Percentiles rank a stretch among this genome's conserved stretches.
These are phyloP conservation scores for Lydus trimaculatus DNA, from an alignment of 2,888 invertebrate species.

Conservation along the genomic window DNA sequence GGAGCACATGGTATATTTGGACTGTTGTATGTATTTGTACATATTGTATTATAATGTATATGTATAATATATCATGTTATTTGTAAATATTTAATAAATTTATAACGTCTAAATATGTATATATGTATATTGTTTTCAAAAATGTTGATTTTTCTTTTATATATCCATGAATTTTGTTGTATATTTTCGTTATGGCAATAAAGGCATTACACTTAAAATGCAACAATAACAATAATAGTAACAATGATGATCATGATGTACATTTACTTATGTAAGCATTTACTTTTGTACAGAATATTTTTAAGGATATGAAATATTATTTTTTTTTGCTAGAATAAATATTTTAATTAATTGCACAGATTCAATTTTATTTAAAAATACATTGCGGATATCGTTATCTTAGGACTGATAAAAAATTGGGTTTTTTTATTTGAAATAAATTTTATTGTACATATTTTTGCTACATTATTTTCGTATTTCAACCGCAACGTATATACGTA, in stretches of 20 bases:
- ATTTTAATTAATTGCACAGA: constrained; percentile 7
- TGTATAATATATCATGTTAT: constrained; percentile 11
- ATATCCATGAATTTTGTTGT: neutral
- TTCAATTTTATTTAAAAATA: neutral
- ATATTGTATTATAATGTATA: constrained; percentile 1
- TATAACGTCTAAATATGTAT: constrained; percentile 9
- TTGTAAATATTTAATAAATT: constrained; percentile 22
- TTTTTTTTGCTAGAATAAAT: constrained; percentile 13
- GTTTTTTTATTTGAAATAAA: too few species aligned
- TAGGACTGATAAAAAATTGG: too few species aligned
- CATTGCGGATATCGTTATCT: neutral
- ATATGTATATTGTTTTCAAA: constrained; percentile 22
- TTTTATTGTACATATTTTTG: too few species aligned
- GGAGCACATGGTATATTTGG: constrained; percentile 16
- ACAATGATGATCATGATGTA: constrained; percentile 15
- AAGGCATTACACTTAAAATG: constrained; percentile 16
- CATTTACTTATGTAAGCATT: constrained; percentile 20
- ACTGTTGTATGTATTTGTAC: constrained; percentile 19
- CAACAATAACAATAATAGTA: constrained; percentile 2
- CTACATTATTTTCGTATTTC: too few species aligned
- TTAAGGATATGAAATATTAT: constrained; percentile 21
- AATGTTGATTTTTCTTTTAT: neutral
- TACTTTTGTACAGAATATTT: constrained; percentile 22
- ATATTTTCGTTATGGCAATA: neutral
- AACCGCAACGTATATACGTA: too few species aligned